phyloP scores from a whole-genome alignment of 2,888 invertebrate species.

The Acanthoscelides obtectus region DNA sequence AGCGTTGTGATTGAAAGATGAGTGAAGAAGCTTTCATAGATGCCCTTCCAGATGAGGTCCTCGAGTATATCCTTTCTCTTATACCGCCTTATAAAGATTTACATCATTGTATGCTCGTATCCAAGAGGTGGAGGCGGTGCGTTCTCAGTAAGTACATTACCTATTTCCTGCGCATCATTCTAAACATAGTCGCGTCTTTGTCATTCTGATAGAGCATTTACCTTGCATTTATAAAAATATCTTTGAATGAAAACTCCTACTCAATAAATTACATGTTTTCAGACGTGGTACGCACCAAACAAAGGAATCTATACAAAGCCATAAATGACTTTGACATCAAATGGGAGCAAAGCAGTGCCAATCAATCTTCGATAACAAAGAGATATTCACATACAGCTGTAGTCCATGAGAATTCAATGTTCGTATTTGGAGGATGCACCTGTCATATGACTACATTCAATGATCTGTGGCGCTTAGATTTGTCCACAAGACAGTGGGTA shows the following conservation, averaged over 20 bases:
- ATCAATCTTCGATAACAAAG: constrained; percentile 76
- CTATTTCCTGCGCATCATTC: constrained; percentile 14
- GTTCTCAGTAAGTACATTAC: constrained; percentile 68
- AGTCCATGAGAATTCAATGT: constrained; percentile 80
- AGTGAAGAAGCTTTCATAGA: constrained; percentile 47
- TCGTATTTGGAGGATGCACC: constrained; percentile 94
- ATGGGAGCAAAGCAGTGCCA: constrained; percentile 64
- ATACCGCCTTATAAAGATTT: constrained; percentile 89
- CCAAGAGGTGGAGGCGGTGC: constrained; percentile 79
- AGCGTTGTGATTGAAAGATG: constrained; percentile 6
- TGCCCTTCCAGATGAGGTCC: constrained; percentile 86
- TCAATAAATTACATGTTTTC: constrained; percentile 16
- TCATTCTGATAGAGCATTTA: neutral
- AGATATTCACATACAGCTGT: constrained; percentile 91
- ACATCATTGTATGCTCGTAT: constrained; percentile 79
- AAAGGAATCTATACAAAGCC: constrained; percentile 70
- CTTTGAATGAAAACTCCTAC: neutral
- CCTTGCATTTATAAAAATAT: neutral
- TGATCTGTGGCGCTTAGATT: constrained; percentile 91
- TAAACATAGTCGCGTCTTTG: constrained; percentile 19
- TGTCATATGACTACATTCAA: constrained; percentile 93
- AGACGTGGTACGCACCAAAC: constrained; percentile 77
- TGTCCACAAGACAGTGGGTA: constrained; percentile 80
- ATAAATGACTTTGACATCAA: constrained; percentile 70
- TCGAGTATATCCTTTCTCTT: constrained; percentile 86